Base-by-base conservation (phyloP, 2,113 vertebrate genomes). In the Ceyx melanurus region DNA sequence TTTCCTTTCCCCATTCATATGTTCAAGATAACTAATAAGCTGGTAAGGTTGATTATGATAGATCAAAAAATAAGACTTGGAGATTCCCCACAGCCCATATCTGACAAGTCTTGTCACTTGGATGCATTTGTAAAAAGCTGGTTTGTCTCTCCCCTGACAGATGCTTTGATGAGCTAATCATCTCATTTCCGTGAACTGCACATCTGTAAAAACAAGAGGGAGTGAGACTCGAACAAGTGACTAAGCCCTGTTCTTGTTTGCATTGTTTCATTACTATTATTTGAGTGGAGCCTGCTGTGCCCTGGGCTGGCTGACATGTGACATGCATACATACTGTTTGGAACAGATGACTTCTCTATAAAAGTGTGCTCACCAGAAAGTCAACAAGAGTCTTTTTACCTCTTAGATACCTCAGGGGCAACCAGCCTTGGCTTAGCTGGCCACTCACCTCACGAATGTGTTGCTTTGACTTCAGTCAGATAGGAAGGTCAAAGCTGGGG, bases 151-250 rank as follows among this genome's bases (percentile, higher is more conserved):
- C 91, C 74, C 33, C 92, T 96, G 96, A 96, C 96, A 96, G 89
- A 89, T 86, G 91, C 92, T 90, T 93, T 96, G 96, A 96, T 95
- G 96, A 95, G 89, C 87, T 96, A 96, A 96, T 96, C 86, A 66
- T 89, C 94, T 94, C 84, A 89, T 95, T 96, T 95, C 95, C 64
- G 3, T 89, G 96, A 92, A 13, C 71, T 88, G 91, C 91, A 93
- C 95, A 94, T 94, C 94, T 95, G 96, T 96, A 85, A 92, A 96
- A 96, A 96, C 92, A 96, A 87, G 93, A 94, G 78, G 33, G 81
- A 67, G 73, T 94, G 87, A 89, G 84, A 54, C 78, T 94, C 3
- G 4, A 89, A 51, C 56, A 66, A 93, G 86, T 96, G 96, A 95
- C 86, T 94, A 92, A 96, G 78, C 91, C 71, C 75, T 40, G 50